These are phyloP conservation scores for Esox niger DNA, from an alignment of 2,113 vertebrate genomes.

Conservation along the genomic window DNA sequence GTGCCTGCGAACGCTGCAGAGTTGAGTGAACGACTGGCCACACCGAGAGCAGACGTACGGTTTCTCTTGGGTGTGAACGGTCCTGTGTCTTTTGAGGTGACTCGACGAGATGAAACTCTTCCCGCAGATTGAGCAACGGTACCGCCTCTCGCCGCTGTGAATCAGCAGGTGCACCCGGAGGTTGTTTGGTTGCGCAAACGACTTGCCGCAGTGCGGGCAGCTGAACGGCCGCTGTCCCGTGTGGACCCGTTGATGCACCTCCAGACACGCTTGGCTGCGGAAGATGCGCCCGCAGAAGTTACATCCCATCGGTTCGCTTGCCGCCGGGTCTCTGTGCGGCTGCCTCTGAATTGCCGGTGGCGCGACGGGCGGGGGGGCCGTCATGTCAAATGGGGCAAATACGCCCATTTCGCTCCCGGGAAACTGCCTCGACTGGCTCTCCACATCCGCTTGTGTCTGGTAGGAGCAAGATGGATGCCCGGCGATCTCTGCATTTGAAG, in stretches of 20 bases:
- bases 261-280: constrained; percentile 35
- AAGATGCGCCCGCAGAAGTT: constrained; percentile 49
- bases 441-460: constrained; percentile 29
- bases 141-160: constrained; percentile 62
- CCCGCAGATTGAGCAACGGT: constrained; percentile 60
- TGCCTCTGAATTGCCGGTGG: constrained; percentile 22
- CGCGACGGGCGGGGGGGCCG: constrained; percentile 26
- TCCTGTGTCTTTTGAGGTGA: constrained; percentile 67
- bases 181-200: constrained; percentile 67
- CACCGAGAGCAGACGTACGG: constrained; percentile 68
- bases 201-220: constrained; percentile 65
- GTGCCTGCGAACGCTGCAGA: constrained; percentile 65
- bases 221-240: constrained; percentile 59
- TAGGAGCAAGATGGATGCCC: constrained; percentile 50
- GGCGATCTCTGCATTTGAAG: constrained; percentile 47
- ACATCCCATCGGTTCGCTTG: constrained; percentile 45
- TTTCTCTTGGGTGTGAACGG: constrained; percentile 67
- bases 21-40: constrained; percentile 66
- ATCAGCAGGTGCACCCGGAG: constrained; percentile 66
- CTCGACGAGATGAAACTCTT: constrained; percentile 69
- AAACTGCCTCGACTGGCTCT: constrained; percentile 55
- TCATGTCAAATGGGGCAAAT: constrained; percentile 60
- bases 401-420: constrained; percentile 54
- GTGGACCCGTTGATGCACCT: constrained; percentile 58
- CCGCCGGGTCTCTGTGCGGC: constrained; percentile 18